phyloP scores from a whole-genome alignment of 2,113 vertebrate genomes.

The Cheilinus undulatus region DNA sequence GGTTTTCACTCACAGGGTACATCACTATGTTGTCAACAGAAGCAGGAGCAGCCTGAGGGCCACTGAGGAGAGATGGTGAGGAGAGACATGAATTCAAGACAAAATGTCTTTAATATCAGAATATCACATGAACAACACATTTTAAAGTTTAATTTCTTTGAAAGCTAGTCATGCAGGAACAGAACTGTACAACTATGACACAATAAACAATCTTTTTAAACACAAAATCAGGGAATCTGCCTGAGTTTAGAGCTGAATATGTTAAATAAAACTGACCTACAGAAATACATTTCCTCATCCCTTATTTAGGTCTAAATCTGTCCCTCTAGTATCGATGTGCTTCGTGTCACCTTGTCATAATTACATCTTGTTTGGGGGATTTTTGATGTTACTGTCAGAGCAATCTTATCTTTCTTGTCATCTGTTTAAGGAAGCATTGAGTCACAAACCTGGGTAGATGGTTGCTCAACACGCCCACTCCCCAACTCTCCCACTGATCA shows the following conservation, averaged over 20 bases:
- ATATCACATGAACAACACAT: no score
- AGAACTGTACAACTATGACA: neutral
- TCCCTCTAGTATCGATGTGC: neutral
- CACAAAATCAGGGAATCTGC: no score
- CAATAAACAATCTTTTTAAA: no score
- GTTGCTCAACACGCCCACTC: conserved; percentile 47
- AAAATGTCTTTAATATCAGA: no score
- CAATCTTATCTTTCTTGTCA: conserved; percentile 44
- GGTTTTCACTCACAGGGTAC: neutral
- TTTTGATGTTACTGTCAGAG: conserved; percentile 20
- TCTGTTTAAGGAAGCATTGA: conserved; percentile 46
- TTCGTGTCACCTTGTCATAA: neutral
- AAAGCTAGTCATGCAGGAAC: no score
- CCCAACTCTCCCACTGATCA: neutral
- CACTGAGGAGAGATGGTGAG: neutral
- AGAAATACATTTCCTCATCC: neutral
- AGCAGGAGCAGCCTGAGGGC: conserved; percentile 23
- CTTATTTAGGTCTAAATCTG: neutral
- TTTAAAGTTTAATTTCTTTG: no score
- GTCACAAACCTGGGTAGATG: neutral
- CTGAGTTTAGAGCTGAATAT: neutral
- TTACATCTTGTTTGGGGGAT: neutral
- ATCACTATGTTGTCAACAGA: neutral
- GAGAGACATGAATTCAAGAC: neutral
- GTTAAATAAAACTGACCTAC: neutral